A percentile compares a stretch with the other conserved stretches of the same genome.
Evolutionary conservation across 30 jellyfish, hydroid and myxozoan species (phyloP).

Genomic region (Hydractinia symbiolongicarpus): DNA sequence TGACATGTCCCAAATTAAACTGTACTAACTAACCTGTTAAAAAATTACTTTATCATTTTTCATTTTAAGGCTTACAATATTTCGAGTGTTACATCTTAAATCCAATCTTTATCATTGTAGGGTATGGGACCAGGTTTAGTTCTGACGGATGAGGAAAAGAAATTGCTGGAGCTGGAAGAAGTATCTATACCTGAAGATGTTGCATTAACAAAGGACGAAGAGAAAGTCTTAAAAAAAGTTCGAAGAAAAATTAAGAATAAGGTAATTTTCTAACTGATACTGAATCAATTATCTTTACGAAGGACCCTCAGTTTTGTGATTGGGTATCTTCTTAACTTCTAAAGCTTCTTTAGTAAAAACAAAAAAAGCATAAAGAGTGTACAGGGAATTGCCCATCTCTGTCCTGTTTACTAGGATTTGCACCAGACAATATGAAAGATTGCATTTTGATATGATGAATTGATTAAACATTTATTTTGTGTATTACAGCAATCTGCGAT

Average conservation of each 20-base stretch:
- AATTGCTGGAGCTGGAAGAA: constrained; percentile 73
- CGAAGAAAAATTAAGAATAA: constrained; percentile 77
- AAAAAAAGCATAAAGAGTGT: background rate
- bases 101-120: constrained; percentile 20
- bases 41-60: no score
- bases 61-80: no score
- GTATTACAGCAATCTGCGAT: constrained; percentile 85
- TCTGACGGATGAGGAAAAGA: constrained; percentile 84
- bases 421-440: no score
- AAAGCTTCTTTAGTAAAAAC: background rate
- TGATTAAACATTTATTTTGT: background rate
- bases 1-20: no score
- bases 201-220: constrained; percentile 83
- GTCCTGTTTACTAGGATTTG: no score
- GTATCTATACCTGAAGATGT: constrained; percentile 67
- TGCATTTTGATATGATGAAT: no score
- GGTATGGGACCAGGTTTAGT: constrained; percentile 64
- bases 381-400: no score
- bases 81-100: no score
- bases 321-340: background rate
- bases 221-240: constrained; percentile 63
- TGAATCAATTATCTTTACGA: no score
- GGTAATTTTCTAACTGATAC: constrained; percentile 21
- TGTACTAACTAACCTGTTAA: no score
- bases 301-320: background rate